Evolutionary conservation across 2,797 vertebrate species (phyloP).

Genomic region (Ceyx erithaca): DNA sequence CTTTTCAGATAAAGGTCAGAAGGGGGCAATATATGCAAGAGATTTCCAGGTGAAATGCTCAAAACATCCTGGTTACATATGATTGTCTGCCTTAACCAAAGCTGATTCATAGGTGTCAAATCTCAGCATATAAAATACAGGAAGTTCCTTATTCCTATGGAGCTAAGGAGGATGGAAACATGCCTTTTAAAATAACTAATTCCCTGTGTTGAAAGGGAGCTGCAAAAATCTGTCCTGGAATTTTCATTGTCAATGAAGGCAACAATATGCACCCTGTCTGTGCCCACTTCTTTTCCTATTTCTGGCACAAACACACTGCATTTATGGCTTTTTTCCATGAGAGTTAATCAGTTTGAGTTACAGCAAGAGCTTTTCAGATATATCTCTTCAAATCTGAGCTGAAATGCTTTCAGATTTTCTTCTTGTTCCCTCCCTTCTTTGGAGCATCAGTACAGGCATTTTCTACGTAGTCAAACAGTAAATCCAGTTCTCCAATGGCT

Average conservation of each 20-base stretch:
- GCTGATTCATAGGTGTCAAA: background rate
- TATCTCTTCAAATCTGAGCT: background rate
- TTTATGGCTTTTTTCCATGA: background rate
- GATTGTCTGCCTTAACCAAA: background rate
- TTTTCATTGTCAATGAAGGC: background rate
- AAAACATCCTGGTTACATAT: background rate
- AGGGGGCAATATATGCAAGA: conserved; percentile 14
- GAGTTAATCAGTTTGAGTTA: background rate
- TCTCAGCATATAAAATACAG: background rate
- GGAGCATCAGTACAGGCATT: conserved; percentile 46
- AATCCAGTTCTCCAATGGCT: conserved; percentile 82
- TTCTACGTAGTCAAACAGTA: conserved; percentile 75
- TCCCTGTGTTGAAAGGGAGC: background rate
- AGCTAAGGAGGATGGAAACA: background rate
- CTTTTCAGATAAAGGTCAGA: conserved; percentile 32
- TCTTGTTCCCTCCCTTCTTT: conserved; percentile 29
- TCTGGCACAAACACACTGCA: background rate
- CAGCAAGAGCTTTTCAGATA: background rate
- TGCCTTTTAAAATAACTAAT: background rate
- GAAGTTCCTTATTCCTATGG: background rate
- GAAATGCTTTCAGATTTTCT: conserved; percentile 43
- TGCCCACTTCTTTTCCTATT: background rate
- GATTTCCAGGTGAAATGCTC: background rate
- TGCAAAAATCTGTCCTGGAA: background rate
- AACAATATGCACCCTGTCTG: background rate